These are phyloP conservation scores for Falco biarmicus DNA, from an alignment of 2,797 vertebrate genomes.

Conservation along the genomic window DNA sequence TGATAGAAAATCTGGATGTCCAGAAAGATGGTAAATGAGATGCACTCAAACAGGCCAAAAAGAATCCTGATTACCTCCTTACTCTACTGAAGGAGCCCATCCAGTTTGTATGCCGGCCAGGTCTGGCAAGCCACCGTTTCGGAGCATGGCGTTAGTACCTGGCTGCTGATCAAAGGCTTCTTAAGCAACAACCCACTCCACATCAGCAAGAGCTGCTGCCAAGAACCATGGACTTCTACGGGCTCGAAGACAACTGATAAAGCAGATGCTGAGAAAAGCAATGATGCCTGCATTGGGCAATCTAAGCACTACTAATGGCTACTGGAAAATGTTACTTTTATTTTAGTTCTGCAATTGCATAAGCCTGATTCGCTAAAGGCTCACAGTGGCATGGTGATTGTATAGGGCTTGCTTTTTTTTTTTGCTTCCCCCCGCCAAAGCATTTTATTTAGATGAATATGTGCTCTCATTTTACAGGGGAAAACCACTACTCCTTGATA, in stretches of 20 bases:
- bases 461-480: background rate
- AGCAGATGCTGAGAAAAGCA: slow-evolving; percentile 51
- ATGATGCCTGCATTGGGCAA: background rate
- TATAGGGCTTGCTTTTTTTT: background rate
- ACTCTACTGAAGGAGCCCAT: background rate
- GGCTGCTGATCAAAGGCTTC: slow-evolving; percentile 64
- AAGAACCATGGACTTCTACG: slow-evolving; percentile 32
- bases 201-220: slow-evolving; percentile 56
- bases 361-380: background rate
- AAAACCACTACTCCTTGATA: background rate
- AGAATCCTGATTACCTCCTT: background rate
- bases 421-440: background rate
- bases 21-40: background rate
- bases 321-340: slow-evolving; percentile 43
- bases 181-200: slow-evolving; percentile 49
- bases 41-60: background rate
- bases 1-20: background rate
- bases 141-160: slow-evolving; percentile 11
- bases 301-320: background rate
- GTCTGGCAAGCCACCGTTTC: background rate
- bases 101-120: background rate
- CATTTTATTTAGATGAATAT: background rate
- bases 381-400: background rate
- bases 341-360: background rate
- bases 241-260: slow-evolving; percentile 48